Evolutionary conservation across 2,888 invertebrate species (phyloP).

Genomic region (Thelaira solivaga): DNA sequence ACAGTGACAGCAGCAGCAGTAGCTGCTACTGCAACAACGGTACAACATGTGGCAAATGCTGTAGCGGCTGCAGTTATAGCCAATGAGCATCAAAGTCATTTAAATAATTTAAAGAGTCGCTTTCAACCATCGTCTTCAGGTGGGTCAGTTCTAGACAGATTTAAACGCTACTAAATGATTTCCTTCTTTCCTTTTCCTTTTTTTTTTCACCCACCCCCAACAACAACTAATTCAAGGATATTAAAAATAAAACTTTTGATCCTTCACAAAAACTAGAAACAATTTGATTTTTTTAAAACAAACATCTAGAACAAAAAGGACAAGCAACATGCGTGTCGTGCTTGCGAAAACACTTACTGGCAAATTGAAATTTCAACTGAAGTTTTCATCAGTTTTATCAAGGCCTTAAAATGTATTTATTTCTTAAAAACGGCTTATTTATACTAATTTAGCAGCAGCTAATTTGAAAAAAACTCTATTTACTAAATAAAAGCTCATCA

Average conservation of each 20-base stretch:
- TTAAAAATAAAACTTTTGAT: too few species aligned
- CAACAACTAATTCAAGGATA: too few species aligned
- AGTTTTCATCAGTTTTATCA: too few species aligned
- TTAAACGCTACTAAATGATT: too few species aligned
- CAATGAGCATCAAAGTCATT: conserved; percentile 71
- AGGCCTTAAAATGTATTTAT: neutral
- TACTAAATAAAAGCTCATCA: neutral
- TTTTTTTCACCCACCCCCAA: neutral
- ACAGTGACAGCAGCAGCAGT: conserved; percentile 31
- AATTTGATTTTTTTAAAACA: neutral
- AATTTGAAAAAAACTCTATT: conserved; percentile 12
- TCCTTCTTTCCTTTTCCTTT: too few species aligned
- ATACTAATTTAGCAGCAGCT: neutral
- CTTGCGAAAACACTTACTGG: too few species aligned
- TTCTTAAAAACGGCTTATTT: neutral
- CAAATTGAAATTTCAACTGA: too few species aligned
- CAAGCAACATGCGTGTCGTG: too few species aligned
- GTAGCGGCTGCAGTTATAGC: conserved; percentile 72
- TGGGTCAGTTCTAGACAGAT: conserved; percentile 58
- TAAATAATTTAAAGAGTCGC: conserved; percentile 70
- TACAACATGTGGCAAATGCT: conserved; percentile 73
- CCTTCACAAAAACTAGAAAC: neutral
- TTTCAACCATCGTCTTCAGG: conserved; percentile 71
- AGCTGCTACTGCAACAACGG: conserved; percentile 60
- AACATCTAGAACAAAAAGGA: too few species aligned